Conservation (phyloP, 2,113 vertebrate species). For the Raja brachyura region DNA sequence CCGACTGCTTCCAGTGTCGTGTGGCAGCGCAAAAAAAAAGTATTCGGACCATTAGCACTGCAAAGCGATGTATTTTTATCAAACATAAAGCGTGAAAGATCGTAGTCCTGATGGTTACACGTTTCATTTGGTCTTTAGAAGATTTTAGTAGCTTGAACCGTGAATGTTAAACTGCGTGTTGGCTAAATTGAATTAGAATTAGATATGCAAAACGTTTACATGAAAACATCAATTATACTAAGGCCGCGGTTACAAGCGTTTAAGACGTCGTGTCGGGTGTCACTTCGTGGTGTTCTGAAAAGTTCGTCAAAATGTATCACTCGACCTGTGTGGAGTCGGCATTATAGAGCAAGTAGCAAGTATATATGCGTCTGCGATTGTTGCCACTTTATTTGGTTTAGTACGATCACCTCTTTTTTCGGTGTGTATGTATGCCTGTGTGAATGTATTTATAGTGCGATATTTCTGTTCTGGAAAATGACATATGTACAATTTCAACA, state of each 20-base stretch:
- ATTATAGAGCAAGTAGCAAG: background rate
- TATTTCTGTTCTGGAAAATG: background rate
- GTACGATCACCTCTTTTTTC: background rate
- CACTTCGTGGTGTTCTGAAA: background rate
- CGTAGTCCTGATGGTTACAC: background rate
- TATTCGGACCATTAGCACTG: background rate
- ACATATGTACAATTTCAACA: background rate
- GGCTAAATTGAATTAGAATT: background rate
- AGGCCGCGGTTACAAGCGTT: background rate
- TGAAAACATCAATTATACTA: background rate
- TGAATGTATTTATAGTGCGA: background rate
- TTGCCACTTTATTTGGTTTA: background rate
- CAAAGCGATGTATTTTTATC: background rate
- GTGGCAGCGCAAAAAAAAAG: background rate
- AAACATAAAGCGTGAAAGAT: background rate
- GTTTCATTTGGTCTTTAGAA: background rate
- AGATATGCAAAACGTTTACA: background rate
- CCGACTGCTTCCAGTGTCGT: background rate
- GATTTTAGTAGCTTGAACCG: background rate
- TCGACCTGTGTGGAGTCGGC: background rate
- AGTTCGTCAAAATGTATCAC: conserved; percentile 3
- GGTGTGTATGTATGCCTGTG: background rate
- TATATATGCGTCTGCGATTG: background rate
- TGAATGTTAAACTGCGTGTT: background rate
- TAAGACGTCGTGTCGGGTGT: conserved; percentile 28